phyloP scores from a whole-genome alignment of 2,113 vertebrate genomes.

The Mastomys natalensis region DNA sequence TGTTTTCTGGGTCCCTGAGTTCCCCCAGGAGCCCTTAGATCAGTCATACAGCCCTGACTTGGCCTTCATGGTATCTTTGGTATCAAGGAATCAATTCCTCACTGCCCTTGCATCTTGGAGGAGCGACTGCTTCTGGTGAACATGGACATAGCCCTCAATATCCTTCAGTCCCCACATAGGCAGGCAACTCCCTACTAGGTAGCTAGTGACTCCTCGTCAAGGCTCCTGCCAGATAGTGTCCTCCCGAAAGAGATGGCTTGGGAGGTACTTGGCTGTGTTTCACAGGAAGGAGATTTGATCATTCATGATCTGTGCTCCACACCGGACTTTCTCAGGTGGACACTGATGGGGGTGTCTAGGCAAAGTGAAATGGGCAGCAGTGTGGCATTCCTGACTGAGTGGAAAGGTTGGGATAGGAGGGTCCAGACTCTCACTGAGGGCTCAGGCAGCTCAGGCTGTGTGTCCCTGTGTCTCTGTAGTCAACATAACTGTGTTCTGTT shows the following conservation, averaged over 20 bases:
- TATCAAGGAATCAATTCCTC: too few species aligned
- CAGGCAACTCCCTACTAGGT: background rate
- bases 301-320: background rate
- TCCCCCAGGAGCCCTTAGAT: too few species aligned
- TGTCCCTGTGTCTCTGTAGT: background rate
- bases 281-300: too few species aligned
- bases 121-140: background rate
- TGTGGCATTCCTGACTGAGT: rapidly evolving
- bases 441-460: rapidly evolving
- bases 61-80: background rate
- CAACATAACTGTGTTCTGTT: background rate
- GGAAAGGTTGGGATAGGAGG: rapidly evolving
- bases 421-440: rapidly evolving
- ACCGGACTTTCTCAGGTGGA: background rate
- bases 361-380: background rate
- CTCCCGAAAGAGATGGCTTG: background rate
- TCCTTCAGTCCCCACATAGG: background rate
- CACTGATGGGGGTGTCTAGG: background rate
- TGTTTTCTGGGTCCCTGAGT: background rate
- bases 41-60: background rate
- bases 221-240: background rate
- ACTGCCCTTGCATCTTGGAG: background rate
- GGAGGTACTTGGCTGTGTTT: background rate
- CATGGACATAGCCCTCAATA: rapidly evolving
- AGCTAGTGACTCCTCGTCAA: background rate